Conservation (phyloP, 1,140 invertebrate genomes). For the Panulirus ornatus region DNA sequence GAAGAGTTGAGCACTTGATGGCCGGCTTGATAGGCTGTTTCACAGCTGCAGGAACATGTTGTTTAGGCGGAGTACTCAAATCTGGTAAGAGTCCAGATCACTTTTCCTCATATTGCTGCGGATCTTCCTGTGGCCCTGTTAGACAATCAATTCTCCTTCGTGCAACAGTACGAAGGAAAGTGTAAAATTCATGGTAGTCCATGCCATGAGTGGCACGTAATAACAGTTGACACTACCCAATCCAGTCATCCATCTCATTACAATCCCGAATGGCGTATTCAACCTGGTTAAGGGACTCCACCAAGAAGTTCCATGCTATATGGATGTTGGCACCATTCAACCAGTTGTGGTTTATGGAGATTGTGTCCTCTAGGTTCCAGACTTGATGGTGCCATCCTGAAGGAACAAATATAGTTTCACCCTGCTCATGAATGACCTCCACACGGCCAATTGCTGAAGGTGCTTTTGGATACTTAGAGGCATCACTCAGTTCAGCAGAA, state of each 20-base stretch:
- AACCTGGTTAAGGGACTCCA: conserved; percentile 81
- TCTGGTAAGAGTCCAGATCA: too few species aligned
- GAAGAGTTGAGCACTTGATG: conserved; percentile 95
- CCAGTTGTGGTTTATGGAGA: conserved; percentile 99
- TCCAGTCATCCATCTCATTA: conserved; percentile 84
- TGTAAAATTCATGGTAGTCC: conserved; percentile 86
- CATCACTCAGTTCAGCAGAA: conserved; percentile 77
- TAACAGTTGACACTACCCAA: conserved; percentile 87
- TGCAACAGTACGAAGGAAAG: conserved; percentile 84
- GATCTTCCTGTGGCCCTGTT: too few species aligned
- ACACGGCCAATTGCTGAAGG: conserved; percentile 76
- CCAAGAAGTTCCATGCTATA: conserved; percentile 85
- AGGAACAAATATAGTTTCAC: conserved; percentile 96
- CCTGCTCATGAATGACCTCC: conserved; percentile 91
- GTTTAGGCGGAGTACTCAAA: conserved; percentile 73
- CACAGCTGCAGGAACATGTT: conserved; percentile 82
- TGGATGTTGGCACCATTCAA: conserved; percentile 93
- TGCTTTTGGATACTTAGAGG: conserved; percentile 52
- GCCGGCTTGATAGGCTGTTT: conserved; percentile 95
- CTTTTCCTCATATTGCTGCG: too few species aligned
- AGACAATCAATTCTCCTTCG: conserved; percentile 75
- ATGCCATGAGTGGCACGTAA: conserved; percentile 90
- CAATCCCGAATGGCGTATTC: conserved; percentile 81
- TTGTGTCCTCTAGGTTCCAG: conserved; percentile 93
- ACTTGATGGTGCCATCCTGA: conserved; percentile 99